Percentiles rank a stretch among this genome's conserved stretches.
Evolutionary conservation across 2,113 vertebrate genomes (phyloP).

Genomic region (Eulemur macaco): DNA sequence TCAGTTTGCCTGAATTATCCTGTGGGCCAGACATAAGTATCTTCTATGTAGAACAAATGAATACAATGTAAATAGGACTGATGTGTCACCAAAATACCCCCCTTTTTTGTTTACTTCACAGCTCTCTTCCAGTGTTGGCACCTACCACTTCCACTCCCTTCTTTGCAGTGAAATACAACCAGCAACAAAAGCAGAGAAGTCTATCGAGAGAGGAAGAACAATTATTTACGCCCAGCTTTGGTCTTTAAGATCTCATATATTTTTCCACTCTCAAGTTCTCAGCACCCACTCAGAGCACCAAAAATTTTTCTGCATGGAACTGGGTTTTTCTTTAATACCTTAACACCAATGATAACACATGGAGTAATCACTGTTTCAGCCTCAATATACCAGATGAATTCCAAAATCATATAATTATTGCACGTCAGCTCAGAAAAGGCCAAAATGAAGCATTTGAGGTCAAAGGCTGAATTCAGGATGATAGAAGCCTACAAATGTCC

Average conservation of each 20-base stretch:
- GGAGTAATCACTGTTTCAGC: neutral
- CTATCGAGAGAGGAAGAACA: neutral
- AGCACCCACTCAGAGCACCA: neutral
- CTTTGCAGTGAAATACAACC: neutral
- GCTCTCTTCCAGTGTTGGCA: neutral
- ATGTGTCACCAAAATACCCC: neutral
- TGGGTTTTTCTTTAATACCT: neutral
- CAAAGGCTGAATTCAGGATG: neutral
- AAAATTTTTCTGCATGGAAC: neutral
- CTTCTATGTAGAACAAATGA: neutral
- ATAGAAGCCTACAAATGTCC: neutral
- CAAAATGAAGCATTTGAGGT: neutral
- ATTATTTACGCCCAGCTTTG: neutral
- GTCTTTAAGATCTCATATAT: neutral
- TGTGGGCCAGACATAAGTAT: neutral
- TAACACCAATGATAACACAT: neutral
- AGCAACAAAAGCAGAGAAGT: neutral
- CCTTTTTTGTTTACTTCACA: neutral
- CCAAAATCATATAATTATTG: neutral
- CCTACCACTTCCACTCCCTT: neutral
- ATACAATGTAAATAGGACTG: neutral
- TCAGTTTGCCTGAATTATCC: neutral
- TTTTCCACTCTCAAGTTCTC: neutral
- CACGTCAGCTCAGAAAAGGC: neutral
- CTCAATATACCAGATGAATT: neutral